phyloP scores from a whole-genome alignment of 2,113 vertebrate species.

The Microcebus murinus region DNA sequence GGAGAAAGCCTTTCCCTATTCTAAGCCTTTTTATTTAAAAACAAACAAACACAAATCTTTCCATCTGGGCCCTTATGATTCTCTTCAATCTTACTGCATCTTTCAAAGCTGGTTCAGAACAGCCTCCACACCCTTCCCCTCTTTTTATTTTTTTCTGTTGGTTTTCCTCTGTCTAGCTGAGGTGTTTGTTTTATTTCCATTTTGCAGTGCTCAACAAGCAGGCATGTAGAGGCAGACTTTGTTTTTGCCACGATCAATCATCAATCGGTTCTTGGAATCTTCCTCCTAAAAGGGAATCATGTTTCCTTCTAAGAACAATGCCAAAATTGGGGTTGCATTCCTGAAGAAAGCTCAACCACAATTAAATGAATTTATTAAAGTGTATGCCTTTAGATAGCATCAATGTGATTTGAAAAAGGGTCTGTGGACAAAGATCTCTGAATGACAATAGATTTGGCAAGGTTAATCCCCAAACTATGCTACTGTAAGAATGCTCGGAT shows the following conservation, averaged over 20 bases:
- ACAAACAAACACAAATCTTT: neutral
- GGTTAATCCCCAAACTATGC: neutral
- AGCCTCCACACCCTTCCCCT: neutral
- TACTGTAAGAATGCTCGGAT: neutral
- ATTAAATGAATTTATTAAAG: neutral
- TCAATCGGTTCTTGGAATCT: neutral
- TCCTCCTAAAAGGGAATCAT: neutral
- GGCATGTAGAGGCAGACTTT: slow-evolving; percentile 30
- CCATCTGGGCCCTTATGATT: neutral
- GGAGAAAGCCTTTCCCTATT: neutral
- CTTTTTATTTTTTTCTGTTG: neutral
- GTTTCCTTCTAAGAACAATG: slow-evolving; percentile 45
- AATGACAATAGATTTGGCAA: neutral
- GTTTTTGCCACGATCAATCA: neutral
- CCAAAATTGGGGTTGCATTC: neutral
- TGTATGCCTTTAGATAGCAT: neutral
- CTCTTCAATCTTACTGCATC: neutral
- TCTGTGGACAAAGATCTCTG: neutral
- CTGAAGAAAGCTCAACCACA: neutral
- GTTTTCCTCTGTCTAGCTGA: neutral
- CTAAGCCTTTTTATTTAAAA: neutral
- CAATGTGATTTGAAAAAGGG: neutral
- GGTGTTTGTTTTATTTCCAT: neutral
- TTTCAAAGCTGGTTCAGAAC: neutral
- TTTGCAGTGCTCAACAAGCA: neutral